phyloP scores from a whole-genome alignment of 1,140 invertebrate species.

The Trichogramma pretiosum region DNA sequence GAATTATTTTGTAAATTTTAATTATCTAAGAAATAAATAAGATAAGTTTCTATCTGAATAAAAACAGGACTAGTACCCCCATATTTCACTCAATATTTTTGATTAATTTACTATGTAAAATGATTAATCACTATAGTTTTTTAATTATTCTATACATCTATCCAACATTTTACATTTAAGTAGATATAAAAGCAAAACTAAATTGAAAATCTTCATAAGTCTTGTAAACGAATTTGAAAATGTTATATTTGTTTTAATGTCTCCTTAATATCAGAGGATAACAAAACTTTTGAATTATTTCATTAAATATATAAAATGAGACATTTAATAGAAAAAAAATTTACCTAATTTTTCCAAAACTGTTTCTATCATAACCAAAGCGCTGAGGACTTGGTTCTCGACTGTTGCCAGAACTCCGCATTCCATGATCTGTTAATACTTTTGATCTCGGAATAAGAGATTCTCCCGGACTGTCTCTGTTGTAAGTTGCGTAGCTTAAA shows the following conservation, averaged over 20 bases:
- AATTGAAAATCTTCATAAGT: too few relatives aligned
- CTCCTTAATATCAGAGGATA: too few relatives aligned
- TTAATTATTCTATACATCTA: too few relatives aligned
- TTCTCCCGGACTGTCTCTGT: constrained; percentile 40
- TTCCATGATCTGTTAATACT: constrained; percentile 36
- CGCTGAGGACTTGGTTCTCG: constrained; percentile 58
- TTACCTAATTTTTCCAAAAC: constrained; percentile 36
- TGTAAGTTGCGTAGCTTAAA: constrained; percentile 61
- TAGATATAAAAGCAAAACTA: too few relatives aligned
- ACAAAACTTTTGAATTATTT: neutral
- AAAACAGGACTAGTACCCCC: too few relatives aligned
- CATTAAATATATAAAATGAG: constrained; percentile 4
- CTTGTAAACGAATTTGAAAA: too few relatives aligned
- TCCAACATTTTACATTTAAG: too few relatives aligned
- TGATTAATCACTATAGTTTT: too few relatives aligned
- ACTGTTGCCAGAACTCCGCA: constrained; percentile 45
- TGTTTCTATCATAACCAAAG: constrained; percentile 37
- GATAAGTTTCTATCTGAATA: neutral
- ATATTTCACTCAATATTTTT: too few relatives aligned
- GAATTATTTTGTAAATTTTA: constrained; percentile 8
- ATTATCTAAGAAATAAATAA: constrained; percentile 6
- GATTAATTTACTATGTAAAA: too few relatives aligned
- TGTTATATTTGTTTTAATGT: too few relatives aligned
- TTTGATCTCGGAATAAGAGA: constrained; percentile 34
- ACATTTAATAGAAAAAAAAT: neutral